phyloP scores from a whole-genome alignment of 1,140 invertebrate species.

The Pentalonia nigronervosa region DNA sequence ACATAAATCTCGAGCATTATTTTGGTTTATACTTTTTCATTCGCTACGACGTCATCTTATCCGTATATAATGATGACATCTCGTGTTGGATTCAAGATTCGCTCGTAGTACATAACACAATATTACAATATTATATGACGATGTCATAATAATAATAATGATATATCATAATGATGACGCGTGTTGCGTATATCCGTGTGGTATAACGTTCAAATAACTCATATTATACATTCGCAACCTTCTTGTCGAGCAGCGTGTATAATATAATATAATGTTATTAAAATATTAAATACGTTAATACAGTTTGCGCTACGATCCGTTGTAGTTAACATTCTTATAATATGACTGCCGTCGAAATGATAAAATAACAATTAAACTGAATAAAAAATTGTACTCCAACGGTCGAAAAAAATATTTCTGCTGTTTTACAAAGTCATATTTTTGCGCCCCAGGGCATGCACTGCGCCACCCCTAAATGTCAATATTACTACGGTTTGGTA shows the following conservation, averaged over 20 bases:
- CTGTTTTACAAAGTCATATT: background rate
- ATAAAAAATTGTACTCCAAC: background rate
- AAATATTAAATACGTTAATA: background rate
- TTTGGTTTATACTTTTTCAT: background rate
- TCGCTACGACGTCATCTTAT: background rate
- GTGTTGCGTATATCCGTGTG: background rate
- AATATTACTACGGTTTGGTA: background rate
- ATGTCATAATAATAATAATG: background rate
- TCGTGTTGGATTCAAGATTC: background rate
- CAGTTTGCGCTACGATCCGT: too few species aligned
- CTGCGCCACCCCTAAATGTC: background rate
- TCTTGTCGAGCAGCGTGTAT: background rate
- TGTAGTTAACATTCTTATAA: background rate
- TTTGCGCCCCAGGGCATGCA: background rate
- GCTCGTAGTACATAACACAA: background rate
- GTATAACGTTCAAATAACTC: background rate
- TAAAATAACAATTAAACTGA: background rate
- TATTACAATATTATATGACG: background rate
- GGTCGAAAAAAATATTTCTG: background rate
- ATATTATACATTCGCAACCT: background rate
- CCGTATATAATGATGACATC: background rate
- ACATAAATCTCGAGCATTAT: background rate
- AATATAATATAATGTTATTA: background rate
- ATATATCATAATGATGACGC: background rate
- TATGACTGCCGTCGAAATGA: background rate